Evolutionary conservation across 2,797 vertebrate genomes (phyloP).

Genomic region (Borostomias antarcticus): DNA sequence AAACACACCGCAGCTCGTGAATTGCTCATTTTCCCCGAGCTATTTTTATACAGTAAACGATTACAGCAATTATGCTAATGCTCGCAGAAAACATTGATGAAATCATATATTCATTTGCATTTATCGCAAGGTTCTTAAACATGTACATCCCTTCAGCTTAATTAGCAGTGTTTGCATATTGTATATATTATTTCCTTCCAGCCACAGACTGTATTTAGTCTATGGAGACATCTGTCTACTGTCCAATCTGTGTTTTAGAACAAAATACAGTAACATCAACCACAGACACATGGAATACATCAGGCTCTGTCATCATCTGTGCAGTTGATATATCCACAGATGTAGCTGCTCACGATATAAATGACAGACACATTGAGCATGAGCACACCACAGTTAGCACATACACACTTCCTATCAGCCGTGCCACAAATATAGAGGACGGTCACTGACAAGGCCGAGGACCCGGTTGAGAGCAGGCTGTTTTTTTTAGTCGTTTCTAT

Average conservation of each 20-base stretch:
- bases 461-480: background rate
- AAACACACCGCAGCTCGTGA: constrained; percentile 23
- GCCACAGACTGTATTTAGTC: background rate
- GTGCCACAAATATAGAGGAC: no score
- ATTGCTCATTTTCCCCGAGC: constrained; percentile 49
- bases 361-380: no score
- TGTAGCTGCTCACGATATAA: background rate
- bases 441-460: no score
- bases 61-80: constrained; percentile 64
- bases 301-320: background rate
- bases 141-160: constrained; percentile 60
- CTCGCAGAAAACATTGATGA: constrained; percentile 51
- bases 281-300: background rate
- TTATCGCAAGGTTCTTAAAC: constrained; percentile 55
- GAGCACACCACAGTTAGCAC: no score
- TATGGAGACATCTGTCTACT: background rate
- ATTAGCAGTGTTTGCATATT: background rate
- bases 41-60: constrained; percentile 53
- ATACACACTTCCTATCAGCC: no score
- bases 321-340: background rate
- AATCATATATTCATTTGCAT: constrained; percentile 58
- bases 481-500: background rate
- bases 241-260: background rate
- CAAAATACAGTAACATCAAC: background rate
- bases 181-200: background rate